Percentiles rank a stretch among this genome's conserved stretches.
Conservation (phyloP, 2,797 vertebrate genomes). For the Phoeniculus purpureus region DNA sequence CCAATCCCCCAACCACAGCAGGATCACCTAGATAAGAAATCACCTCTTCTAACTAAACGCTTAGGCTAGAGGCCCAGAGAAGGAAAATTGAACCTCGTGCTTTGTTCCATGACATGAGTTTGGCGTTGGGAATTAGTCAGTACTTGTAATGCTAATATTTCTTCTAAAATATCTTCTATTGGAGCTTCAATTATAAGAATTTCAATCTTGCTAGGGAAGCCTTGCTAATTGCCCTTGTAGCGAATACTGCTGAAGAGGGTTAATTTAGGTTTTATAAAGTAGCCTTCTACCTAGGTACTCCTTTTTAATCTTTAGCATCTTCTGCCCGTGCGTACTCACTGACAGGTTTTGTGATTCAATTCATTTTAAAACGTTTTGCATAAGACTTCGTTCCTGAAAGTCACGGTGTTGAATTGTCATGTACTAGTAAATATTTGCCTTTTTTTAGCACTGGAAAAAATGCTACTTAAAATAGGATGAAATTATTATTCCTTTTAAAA, state of each 20-base stretch:
- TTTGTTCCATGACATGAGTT: not conserved
- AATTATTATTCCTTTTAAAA: not conserved
- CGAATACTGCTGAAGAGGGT: not conserved
- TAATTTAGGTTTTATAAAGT: not conserved
- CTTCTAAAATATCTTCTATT: not conserved
- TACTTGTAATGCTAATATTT: not conserved
- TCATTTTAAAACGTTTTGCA: fast-evolving
- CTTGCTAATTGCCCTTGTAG: not conserved
- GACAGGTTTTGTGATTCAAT: not conserved
- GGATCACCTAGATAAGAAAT: too few species aligned
- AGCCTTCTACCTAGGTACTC: not conserved
- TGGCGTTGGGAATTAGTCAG: not conserved
- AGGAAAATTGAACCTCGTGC: not conserved
- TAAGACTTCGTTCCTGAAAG: not conserved
- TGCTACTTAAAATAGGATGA: not conserved
- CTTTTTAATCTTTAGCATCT: not conserved
- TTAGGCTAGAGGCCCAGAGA: fast-evolving
- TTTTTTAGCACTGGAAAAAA: not conserved
- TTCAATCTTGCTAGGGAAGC: not conserved
- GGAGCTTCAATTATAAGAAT: not conserved
- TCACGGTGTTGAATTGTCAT: not conserved
- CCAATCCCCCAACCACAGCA: too few species aligned
- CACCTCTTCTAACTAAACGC: not conserved
- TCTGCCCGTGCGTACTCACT: not conserved
- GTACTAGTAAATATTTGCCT: not conserved